Percentiles rank a stretch among this genome's conserved stretches.
Evolutionary conservation across 2,888 invertebrate species (phyloP).

Genomic region (Lasioglossum leucozonium): DNA sequence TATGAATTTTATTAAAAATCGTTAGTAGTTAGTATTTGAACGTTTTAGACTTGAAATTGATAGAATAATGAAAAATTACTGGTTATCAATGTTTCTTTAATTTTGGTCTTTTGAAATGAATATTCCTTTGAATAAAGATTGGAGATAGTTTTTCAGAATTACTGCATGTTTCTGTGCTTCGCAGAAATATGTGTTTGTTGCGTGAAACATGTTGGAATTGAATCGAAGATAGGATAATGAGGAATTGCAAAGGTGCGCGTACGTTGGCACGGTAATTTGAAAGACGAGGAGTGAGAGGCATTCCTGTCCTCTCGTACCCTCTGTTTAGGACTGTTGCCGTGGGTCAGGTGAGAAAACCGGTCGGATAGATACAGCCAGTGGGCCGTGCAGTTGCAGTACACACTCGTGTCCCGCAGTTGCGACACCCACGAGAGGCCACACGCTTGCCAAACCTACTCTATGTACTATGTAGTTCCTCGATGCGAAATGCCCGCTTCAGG

Average conservation of each 20-base stretch:
- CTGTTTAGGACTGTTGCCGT: slow-evolving; percentile 64
- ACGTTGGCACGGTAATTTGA: slow-evolving; percentile 16
- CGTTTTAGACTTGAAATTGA: no score
- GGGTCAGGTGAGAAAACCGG: slow-evolving; percentile 79
- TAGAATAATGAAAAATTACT: no score
- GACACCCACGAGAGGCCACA: slow-evolving; percentile 35
- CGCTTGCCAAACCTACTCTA: slow-evolving; percentile 48
- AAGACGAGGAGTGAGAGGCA: slow-evolving; percentile 74
- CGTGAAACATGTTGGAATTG: neutral
- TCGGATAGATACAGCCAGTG: slow-evolving; percentile 62
- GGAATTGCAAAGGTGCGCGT: neutral
- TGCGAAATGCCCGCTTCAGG: slow-evolving; percentile 8
- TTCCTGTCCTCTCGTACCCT: slow-evolving; percentile 53
- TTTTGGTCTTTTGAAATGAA: no score
- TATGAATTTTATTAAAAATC: no score
- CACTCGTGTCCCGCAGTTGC: slow-evolving; percentile 47
- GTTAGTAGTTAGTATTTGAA: no score
- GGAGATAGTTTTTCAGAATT: no score
- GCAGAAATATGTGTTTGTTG: no score
- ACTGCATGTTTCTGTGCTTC: no score
- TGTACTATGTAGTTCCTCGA: slow-evolving; percentile 28
- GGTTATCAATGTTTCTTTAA: no score
- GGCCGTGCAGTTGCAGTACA: slow-evolving; percentile 24
- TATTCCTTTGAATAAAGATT: no score
- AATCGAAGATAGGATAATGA: neutral